A percentile compares a stretch with the other conserved stretches of the same genome.
These are phyloP conservation scores for Oscheius sp. DNA, from an alignment of 2,888 invertebrate species.

Conservation along the genomic window DNA sequence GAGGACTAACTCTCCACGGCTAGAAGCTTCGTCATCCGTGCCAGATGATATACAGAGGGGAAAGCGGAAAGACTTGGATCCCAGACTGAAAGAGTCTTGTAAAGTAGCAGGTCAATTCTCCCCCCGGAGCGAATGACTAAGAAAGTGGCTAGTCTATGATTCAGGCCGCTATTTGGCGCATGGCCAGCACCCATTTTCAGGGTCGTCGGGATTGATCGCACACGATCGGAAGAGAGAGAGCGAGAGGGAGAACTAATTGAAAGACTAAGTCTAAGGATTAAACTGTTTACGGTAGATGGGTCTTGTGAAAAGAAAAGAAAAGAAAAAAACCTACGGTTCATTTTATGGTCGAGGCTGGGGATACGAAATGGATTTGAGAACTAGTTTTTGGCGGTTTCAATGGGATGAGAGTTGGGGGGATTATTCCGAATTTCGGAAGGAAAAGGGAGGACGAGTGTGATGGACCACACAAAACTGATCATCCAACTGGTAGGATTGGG, in stretches of 20 bases:
- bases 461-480: neutral
- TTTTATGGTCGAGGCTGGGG: neutral
- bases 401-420: neutral
- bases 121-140: no score
- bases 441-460: neutral
- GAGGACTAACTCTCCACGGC: no score
- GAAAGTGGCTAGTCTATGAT: neutral
- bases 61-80: no score
- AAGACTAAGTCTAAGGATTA: neutral
- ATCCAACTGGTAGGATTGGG: slow-evolving; percentile 6
- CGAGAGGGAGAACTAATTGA: no score
- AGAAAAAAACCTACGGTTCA: neutral
- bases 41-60: no score
- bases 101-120: no score
- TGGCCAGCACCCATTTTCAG: neutral
- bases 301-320: neutral
- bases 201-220: neutral
- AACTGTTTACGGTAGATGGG: neutral
- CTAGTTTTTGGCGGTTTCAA: slow-evolving; percentile 1
- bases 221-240: no score
- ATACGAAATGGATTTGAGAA: slow-evolving; percentile 13
- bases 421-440: neutral
- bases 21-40: no score
- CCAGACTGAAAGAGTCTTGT: no score
- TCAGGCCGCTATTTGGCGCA: neutral